A percentile compares a stretch with the other conserved stretches of the same genome.
These are phyloP conservation scores for Diadema setosum DNA, from an alignment of 35 echinoderm and acorn worm genomes.

Conservation along the genomic window DNA sequence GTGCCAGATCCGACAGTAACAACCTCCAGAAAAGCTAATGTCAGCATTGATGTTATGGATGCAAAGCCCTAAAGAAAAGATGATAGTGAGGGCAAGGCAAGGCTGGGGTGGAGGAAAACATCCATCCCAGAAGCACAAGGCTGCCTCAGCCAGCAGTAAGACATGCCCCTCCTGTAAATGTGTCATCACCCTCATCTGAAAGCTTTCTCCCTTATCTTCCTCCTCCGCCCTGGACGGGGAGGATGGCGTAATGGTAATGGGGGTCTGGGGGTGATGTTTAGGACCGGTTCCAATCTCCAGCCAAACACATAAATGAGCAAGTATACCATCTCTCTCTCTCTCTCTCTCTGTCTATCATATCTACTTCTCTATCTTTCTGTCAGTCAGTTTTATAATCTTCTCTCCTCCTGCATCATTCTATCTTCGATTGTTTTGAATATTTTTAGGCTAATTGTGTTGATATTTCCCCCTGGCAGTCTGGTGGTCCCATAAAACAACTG, in stretches of 20 bases:
- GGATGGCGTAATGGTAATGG: not conserved
- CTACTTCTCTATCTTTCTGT: not conserved
- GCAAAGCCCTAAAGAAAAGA: too few relatives aligned
- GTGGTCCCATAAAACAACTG: slow-evolving; percentile 7
- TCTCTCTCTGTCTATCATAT: not conserved
- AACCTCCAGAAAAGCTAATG: too few relatives aligned
- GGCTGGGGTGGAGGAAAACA: too few relatives aligned
- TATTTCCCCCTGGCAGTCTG: not conserved
- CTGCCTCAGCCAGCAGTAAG: too few relatives aligned
- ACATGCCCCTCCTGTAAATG: not conserved
- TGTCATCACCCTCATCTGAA: not conserved
- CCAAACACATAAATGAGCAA: not conserved
- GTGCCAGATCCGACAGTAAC: too few relatives aligned
- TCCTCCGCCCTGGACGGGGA: too few relatives aligned
- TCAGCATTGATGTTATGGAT: too few relatives aligned
- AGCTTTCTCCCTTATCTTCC: slow-evolving; percentile 1
- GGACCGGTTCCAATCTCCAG: not conserved
- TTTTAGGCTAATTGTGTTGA: slow-evolving; percentile 1
- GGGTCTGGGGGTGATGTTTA: not conserved
- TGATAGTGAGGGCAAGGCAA: too few relatives aligned
- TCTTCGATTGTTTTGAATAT: not conserved
- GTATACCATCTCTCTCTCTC: not conserved
- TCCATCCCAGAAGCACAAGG: too few relatives aligned
- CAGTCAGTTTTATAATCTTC: not conserved
- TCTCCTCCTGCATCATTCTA: too few relatives aligned